Percentiles rank a stretch among this genome's conserved stretches.
Evolutionary conservation across 1,140 invertebrate genomes (phyloP).

Genomic region (Caenorhabditis briggsae): DNA sequence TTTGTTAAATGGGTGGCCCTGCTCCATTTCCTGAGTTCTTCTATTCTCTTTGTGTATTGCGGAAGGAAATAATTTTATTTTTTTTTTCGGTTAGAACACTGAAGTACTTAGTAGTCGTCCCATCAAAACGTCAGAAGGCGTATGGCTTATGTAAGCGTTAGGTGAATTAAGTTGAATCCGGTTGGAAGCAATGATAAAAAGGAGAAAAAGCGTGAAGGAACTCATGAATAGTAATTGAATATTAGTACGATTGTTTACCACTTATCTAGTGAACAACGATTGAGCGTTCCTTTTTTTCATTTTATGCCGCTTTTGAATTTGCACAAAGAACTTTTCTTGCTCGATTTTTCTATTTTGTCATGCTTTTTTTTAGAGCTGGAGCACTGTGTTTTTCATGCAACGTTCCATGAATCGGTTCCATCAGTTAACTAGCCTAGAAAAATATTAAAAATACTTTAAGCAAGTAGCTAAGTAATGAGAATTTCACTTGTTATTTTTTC

Average conservation of each 20-base stretch:
- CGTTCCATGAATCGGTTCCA: no score
- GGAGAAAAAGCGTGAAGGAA: background rate
- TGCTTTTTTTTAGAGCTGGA: background rate
- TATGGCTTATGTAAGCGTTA: background rate
- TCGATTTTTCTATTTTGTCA: background rate
- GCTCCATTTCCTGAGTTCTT: background rate
- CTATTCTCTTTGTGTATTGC: background rate
- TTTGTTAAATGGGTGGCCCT: background rate
- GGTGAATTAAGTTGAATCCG: constrained; percentile 11
- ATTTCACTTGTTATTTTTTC: constrained; percentile 38
- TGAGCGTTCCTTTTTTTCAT: constrained; percentile 31
- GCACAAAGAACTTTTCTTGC: background rate
- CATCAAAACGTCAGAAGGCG: background rate
- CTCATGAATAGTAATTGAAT: constrained; percentile 50
- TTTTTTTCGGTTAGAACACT: background rate
- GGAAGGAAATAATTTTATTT: constrained; percentile 17
- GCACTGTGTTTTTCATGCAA: background rate
- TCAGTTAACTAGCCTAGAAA: background rate
- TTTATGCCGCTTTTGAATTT: background rate
- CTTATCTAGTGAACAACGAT: background rate
- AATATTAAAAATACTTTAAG: constrained; percentile 21
- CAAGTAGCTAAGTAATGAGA: constrained; percentile 40
- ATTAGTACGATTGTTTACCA: constrained; percentile 48
- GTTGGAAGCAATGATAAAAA: background rate
- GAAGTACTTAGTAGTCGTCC: background rate